Evolutionary conservation across 2,797 vertebrate genomes (phyloP), one percentile per base, ranked within the genome.

Genomic region (Coreius guichenoti): DNA sequence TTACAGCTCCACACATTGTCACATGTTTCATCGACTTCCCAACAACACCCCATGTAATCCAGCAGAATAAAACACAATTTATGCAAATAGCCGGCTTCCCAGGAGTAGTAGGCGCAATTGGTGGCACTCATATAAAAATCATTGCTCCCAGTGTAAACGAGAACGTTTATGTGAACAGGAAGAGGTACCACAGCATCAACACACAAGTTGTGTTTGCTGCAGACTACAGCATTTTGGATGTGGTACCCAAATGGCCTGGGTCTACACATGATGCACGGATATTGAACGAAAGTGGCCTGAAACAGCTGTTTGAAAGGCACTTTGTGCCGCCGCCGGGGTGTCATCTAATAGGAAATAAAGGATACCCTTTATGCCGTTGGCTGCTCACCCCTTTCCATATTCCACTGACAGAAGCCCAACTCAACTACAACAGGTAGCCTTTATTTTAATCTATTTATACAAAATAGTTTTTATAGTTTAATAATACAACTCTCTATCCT

Each of bases 151-250:
- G 47, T 3, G 19, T 78, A 33, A 78, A 78, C 5, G 31, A 58
- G 31, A 49, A 78, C 5, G 1, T 54, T 56, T 77, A 77, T 36
- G 31, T 78, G 26, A 76, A 76, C 26, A 33, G 49, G 47, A 76
- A 76, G 47, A 33, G 75, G 49, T 78, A 36, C 51, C 31, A 78
- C 11, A 78, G 75, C 31, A 76, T 76, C 47, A 75, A 75, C 45
- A 43, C 45, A 29, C 45, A 76, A 76, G 49, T 75, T 3, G n/a
- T 75, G 39, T 74, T 74, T n/a, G 43, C 45, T 73, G 70, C 70
- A 14, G 21, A 12, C 21, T 73, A 49, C 14, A 73, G 29, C 19
- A 47, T 29, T 49, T 45, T 74, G 39, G n/a, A 74, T 31, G 7
- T 74, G 36, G 43, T 74, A 21, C 11, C 39, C n/a, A 74, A 74